Evolutionary conservation across 2,113 vertebrate genomes (phyloP).

Genomic region (Heterotis niloticus): DNA sequence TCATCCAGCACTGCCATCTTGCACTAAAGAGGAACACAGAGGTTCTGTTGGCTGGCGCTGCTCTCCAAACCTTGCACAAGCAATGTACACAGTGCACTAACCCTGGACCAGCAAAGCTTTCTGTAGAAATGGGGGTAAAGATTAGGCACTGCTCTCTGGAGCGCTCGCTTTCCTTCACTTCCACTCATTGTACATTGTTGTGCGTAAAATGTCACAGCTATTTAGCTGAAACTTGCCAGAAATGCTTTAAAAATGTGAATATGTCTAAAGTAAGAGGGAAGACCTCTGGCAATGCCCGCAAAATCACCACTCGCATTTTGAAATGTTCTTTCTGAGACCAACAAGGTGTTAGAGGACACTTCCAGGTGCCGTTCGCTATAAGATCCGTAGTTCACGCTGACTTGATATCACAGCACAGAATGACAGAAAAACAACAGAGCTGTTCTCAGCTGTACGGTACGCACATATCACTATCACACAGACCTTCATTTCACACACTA

Average conservation of each 20-base stretch:
- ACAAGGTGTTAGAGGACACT: slow-evolving; percentile 23
- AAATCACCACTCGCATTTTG: background rate
- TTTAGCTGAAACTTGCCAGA: background rate
- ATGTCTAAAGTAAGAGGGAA: background rate
- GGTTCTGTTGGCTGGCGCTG: background rate
- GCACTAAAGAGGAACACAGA: background rate
- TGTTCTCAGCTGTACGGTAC: slow-evolving; percentile 33
- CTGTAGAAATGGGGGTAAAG: background rate
- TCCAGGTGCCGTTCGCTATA: slow-evolving; percentile 33
- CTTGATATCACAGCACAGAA: slow-evolving; percentile 42
- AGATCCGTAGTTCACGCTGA: slow-evolving; percentile 38
- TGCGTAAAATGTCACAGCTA: background rate
- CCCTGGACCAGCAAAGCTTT: background rate
- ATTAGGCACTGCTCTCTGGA: slow-evolving; percentile 11
- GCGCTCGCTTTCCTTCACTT: slow-evolving; percentile 6
- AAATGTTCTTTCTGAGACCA: slow-evolving; percentile 7
- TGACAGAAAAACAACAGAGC: slow-evolving; percentile 38
- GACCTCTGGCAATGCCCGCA: background rate
- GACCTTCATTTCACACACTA: slow-evolving; percentile 40
- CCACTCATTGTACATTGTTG: slow-evolving; percentile 10
- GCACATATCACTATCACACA: slow-evolving; percentile 30
- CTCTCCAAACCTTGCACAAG: background rate
- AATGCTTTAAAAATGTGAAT: background rate
- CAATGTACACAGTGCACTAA: background rate
- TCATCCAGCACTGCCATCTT: too few species aligned